phyloP scores from a whole-genome alignment of 2,797 vertebrate genomes.

The Ficedula albicollis region DNA sequence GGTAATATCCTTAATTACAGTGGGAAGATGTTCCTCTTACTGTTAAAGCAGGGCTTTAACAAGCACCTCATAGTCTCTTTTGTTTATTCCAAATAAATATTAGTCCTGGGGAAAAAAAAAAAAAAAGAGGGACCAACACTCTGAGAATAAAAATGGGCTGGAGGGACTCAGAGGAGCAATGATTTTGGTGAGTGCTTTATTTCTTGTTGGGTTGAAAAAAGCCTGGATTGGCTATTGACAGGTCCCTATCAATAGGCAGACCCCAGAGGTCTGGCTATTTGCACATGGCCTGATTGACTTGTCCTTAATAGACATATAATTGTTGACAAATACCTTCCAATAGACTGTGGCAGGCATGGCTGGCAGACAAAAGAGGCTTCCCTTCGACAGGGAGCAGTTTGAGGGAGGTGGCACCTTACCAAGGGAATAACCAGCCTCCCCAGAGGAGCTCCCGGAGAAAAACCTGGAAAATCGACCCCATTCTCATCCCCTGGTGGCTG shows the following conservation, averaged over 20 bases:
- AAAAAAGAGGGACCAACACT: background rate
- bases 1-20: slow-evolving; percentile 56
- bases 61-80: background rate
- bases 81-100: slow-evolving; percentile 59
- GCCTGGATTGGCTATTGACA: slow-evolving; percentile 91
- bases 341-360: slow-evolving; percentile 83
- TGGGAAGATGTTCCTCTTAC: background rate
- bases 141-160: background rate
- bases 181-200: slow-evolving; percentile 80
- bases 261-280: slow-evolving; percentile 89
- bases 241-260: slow-evolving; percentile 87
- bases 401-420: background rate
- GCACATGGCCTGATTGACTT: slow-evolving; percentile 95
- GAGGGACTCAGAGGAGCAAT: slow-evolving; percentile 64
- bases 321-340: slow-evolving; percentile 98
- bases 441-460: background rate
- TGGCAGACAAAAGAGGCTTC: slow-evolving; percentile 65
- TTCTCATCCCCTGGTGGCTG: background rate
- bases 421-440: background rate
- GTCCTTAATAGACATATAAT: slow-evolving; percentile 99
- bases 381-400: background rate
- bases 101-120: background rate
- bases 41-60: slow-evolving; percentile 19
- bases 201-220: slow-evolving; percentile 84
- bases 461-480: background rate